phyloP scores from a whole-genome alignment of 2,888 invertebrate genomes.

The Hoplodrina ambigua region DNA sequence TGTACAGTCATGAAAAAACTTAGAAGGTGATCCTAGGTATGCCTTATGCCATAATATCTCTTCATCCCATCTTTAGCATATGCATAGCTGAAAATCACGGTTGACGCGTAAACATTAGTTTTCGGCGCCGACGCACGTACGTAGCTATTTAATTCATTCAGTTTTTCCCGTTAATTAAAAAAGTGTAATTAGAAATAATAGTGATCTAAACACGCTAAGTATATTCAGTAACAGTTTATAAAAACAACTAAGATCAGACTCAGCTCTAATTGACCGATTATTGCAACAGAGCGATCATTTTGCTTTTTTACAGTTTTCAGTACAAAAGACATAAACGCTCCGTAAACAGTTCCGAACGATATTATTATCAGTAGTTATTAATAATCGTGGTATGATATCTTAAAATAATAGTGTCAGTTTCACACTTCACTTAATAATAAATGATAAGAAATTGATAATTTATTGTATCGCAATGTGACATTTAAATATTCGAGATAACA shows the following conservation, averaged over 20 bases:
- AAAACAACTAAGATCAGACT: not conserved
- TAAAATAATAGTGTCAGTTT: constrained; percentile 21
- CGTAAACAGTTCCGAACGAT: not conserved
- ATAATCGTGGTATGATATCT: not conserved
- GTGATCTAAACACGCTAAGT: not conserved
- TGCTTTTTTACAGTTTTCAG: constrained; percentile 13
- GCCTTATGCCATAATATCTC: not conserved
- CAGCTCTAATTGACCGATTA: not conserved
- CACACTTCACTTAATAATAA: constrained; percentile 18
- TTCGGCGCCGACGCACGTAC: constrained; percentile 9
- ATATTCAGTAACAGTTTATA: not conserved
- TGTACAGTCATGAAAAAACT: not conserved
- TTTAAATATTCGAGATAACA: constrained; percentile 26
- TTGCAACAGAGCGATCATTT: not conserved
- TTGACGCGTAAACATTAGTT: not conserved
- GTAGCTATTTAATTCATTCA: not conserved
- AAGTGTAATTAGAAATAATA: not conserved
- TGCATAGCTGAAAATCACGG: not conserved
- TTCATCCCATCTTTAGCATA: not conserved
- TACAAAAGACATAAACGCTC: constrained; percentile 59
- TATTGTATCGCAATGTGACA: constrained; percentile 12
- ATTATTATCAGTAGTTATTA: constrained; percentile 3
- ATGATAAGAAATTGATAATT: constrained; percentile 32
- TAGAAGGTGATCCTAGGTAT: not conserved
- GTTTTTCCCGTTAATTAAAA: not conserved